These are phyloP conservation scores for Seira ritae DNA, from an alignment of 2,888 invertebrate genomes.

Conservation along the genomic window DNA sequence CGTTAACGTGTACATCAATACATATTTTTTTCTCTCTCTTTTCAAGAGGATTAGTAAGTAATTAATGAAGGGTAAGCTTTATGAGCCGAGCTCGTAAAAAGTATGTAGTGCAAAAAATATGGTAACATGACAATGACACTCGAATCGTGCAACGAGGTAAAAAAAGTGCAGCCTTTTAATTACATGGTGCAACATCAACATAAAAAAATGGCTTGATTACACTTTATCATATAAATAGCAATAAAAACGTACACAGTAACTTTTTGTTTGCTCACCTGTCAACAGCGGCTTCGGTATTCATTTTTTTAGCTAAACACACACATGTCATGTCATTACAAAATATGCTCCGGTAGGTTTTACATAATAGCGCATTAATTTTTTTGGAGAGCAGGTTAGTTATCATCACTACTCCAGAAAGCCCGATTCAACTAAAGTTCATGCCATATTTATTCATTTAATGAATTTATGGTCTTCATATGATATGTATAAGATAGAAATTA, in stretches of 20 bases:
- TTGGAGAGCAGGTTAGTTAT: too few species aligned
- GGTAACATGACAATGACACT: background rate
- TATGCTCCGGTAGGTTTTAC: too few species aligned
- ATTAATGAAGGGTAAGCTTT: conserved; percentile 6
- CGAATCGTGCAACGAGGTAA: background rate
- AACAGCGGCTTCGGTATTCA: background rate
- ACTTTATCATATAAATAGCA: background rate
- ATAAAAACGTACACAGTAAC: background rate
- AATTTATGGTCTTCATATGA: background rate
- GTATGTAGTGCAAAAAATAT: background rate
- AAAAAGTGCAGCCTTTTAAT: background rate
- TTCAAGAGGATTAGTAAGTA: background rate
- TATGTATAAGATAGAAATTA: too few species aligned
- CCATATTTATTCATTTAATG: background rate
- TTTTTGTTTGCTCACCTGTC: background rate
- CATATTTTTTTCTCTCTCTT: too few species aligned
- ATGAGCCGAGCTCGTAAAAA: background rate
- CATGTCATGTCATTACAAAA: background rate
- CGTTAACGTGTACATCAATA: background rate
- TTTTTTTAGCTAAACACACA: background rate
- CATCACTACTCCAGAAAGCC: too few species aligned
- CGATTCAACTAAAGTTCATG: too few species aligned
- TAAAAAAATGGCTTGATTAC: background rate
- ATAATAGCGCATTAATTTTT: too few species aligned
- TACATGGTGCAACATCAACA: background rate